Evolutionary conservation across 2,797 vertebrate genomes (phyloP).

Genomic region (Falco rusticolus): DNA sequence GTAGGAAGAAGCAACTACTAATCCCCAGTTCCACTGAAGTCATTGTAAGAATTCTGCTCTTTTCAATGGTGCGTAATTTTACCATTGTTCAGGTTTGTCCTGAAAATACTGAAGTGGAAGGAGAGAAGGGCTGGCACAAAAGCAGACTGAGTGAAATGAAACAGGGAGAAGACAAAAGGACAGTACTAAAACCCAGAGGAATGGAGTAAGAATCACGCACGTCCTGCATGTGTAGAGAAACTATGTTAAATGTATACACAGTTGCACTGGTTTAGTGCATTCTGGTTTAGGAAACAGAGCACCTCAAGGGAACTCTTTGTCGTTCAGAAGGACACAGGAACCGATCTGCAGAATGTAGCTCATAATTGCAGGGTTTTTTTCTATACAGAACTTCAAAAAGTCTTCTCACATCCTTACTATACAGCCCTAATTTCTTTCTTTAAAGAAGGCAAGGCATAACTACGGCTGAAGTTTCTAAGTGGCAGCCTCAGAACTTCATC

Average conservation of each 20-base stretch:
- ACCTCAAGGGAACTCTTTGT: background rate
- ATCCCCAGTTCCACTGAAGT: background rate
- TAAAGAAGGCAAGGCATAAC: background rate
- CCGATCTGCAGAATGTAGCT: background rate
- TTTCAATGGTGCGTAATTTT: background rate
- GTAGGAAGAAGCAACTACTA: background rate
- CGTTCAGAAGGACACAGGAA: background rate
- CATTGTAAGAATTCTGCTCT: background rate
- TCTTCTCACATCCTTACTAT: background rate
- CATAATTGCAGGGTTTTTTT: fast-evolving
- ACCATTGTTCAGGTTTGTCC: background rate
- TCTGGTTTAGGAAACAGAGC: background rate
- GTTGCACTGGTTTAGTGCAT: background rate
- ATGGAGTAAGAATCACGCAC: background rate
- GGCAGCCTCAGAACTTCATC: background rate
- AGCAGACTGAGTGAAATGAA: background rate
- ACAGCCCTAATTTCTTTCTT: background rate
- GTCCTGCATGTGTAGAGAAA: background rate
- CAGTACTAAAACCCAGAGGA: background rate
- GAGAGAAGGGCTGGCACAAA: background rate
- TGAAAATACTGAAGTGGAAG: background rate
- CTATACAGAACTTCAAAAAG: background rate
- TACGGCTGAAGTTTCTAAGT: background rate
- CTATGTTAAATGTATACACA: background rate
- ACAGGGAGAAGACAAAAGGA: background rate